These are phyloP conservation scores for Maniola hyperantus DNA, from an alignment of 2,888 invertebrate species.

Conservation along the genomic window DNA sequence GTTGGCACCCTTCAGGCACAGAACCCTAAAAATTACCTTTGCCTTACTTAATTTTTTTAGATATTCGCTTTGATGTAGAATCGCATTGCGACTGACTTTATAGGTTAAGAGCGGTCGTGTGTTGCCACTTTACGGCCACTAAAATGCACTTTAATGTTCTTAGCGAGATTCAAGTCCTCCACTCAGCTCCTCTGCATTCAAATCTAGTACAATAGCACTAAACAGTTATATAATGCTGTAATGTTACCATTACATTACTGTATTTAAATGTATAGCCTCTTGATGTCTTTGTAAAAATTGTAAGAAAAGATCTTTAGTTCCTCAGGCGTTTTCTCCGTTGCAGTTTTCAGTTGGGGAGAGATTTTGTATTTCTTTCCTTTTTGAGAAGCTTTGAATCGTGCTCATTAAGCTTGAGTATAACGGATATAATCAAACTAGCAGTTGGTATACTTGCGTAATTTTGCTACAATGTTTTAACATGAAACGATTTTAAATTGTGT, in stretches of 20 bases:
- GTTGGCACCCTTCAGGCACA: no score
- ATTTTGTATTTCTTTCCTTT: conserved; percentile 34
- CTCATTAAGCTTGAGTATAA: conserved; percentile 19
- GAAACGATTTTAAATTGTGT: not conserved
- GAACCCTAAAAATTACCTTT: not conserved
- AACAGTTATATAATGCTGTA: conserved; percentile 36
- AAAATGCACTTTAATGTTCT: conserved; percentile 45
- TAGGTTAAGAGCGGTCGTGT: conserved; percentile 41
- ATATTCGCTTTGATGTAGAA: conserved; percentile 33
- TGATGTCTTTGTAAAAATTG: conserved; percentile 34
- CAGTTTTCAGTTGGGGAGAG: conserved; percentile 30
- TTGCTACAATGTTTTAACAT: not conserved
- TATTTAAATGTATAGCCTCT: conserved; percentile 34
- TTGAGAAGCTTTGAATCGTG: conserved; percentile 27
- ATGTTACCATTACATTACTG: conserved; percentile 30
- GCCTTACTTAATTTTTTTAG: conserved; percentile 25
- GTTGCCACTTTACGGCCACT: conserved; percentile 44
- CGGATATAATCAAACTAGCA: conserved; percentile 7
- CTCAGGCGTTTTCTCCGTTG: conserved; percentile 33
- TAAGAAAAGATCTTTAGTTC: conserved; percentile 35
- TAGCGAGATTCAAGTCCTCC: conserved; percentile 40
- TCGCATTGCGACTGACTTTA: conserved; percentile 39
- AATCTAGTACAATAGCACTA: conserved; percentile 38
- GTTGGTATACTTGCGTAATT: not conserved
- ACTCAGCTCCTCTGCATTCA: conserved; percentile 38